These are phyloP conservation scores for Gobio occitaniae DNA, from an alignment of 2,797 vertebrate species.

Conservation along the genomic window DNA sequence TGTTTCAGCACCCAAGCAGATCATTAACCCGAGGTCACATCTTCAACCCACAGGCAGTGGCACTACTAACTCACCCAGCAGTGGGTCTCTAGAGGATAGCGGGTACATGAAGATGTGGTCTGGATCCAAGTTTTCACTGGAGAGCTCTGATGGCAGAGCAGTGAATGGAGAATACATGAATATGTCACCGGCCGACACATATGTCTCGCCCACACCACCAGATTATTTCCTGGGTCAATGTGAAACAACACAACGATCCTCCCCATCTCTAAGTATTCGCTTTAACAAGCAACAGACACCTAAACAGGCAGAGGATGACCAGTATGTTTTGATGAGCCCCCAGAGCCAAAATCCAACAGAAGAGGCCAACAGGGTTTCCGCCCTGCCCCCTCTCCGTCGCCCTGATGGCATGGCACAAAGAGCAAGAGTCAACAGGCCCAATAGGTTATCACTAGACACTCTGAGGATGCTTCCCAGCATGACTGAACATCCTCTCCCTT, in stretches of 20 bases:
- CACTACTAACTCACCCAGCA: slow-evolving; percentile 81
- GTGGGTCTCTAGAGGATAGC: slow-evolving; percentile 86
- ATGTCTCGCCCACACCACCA: slow-evolving; percentile 80
- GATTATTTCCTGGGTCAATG: slow-evolving; percentile 80
- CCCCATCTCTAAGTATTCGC: slow-evolving; percentile 75
- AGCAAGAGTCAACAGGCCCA: slow-evolving; percentile 80
- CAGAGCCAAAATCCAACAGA: slow-evolving; percentile 76
- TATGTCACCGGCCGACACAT: slow-evolving; percentile 88
- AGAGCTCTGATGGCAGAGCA: slow-evolving; percentile 81
- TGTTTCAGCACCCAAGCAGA: slow-evolving; percentile 94
- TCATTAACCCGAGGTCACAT: slow-evolving; percentile 85
- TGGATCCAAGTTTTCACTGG: slow-evolving; percentile 84
- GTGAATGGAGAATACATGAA: slow-evolving; percentile 87
- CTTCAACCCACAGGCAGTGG: slow-evolving; percentile 67
- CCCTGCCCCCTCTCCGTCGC: slow-evolving; percentile 72
- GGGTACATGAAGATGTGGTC: slow-evolving; percentile 97
- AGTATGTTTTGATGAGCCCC: slow-evolving; percentile 94
- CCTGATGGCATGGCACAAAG: slow-evolving; percentile 70
- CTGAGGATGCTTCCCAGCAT: slow-evolving; percentile 87
- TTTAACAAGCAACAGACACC: slow-evolving; percentile 77
- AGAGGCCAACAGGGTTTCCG: slow-evolving; percentile 67
- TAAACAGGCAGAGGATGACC: slow-evolving; percentile 76
- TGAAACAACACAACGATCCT: slow-evolving; percentile 75
- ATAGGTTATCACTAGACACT: slow-evolving; percentile 86
- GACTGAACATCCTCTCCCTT: slow-evolving; percentile 87